A percentile compares a stretch with the other conserved stretches of the same genome.
Conservation (phyloP, 2,888 invertebrate species). For the Melanotus villosus region DNA sequence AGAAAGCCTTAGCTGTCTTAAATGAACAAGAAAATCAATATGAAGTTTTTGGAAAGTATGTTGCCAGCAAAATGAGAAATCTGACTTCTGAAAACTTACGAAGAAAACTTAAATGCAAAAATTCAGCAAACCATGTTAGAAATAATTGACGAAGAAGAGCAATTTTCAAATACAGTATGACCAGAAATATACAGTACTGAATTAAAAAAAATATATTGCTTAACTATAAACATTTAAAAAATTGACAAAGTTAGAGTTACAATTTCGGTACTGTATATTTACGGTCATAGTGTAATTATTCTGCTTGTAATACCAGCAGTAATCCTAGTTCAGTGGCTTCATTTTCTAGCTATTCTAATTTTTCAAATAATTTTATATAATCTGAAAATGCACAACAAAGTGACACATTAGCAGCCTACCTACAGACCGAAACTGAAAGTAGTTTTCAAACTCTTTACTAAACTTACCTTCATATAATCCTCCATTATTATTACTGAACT, state of each 20-base stretch:
- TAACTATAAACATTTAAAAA: too few species aligned
- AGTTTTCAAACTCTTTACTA: background rate
- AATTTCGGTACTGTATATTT: too few species aligned
- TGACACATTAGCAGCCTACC: background rate
- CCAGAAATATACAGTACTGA: too few species aligned
- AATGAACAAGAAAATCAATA: conserved; percentile 39
- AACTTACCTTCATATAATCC: conserved; percentile 7
- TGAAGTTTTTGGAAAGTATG: conserved; percentile 40
- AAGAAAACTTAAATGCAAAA: conserved; percentile 29
- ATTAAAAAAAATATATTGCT: too few species aligned
- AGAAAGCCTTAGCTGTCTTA: conserved; percentile 27
- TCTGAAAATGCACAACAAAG: background rate
- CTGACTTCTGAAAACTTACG: conserved; percentile 36
- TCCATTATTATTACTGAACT: background rate
- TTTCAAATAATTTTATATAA: background rate
- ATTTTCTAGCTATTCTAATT: background rate
- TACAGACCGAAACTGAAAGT: conserved; percentile 12
- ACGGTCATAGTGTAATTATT: too few species aligned
- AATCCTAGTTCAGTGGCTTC: conserved; percentile 24
- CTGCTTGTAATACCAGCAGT: conserved; percentile 8
- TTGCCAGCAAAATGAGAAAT: conserved; percentile 40
- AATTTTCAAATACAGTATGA: too few species aligned
- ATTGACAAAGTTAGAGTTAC: too few species aligned
- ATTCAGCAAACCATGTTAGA: conserved; percentile 34
- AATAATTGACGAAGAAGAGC: conserved; percentile 35